These are phyloP conservation scores for Notospermus geniculatus DNA, from an alignment of 1,140 invertebrate genomes.

Conservation along the genomic window DNA sequence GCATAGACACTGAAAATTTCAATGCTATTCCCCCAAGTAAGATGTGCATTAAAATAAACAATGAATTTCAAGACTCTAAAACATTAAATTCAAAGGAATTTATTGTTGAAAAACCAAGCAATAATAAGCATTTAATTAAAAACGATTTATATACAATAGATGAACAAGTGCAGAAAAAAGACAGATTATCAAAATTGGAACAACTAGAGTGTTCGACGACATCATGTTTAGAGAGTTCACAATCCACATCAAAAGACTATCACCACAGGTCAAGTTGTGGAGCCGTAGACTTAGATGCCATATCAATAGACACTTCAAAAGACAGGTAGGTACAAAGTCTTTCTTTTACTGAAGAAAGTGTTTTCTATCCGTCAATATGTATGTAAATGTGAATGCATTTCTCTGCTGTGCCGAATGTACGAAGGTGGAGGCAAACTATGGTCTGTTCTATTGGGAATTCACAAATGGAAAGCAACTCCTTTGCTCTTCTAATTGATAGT, in stretches of 20 bases:
- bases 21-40: slow-evolving; percentile 22
- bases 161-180: slow-evolving; percentile 9
- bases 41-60: slow-evolving; percentile 18
- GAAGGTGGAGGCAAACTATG: too few relatives aligned
- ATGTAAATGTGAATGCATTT: too few relatives aligned
- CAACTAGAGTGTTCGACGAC: too few relatives aligned
- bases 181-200: not conserved
- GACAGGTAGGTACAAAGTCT: slow-evolving; percentile 32
- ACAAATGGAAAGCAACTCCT: too few relatives aligned
- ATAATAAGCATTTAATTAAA: slow-evolving; percentile 31
- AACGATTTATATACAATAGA: slow-evolving; percentile 19
- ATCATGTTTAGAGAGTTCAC: too few relatives aligned
- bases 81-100: slow-evolving; percentile 19
- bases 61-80: slow-evolving; percentile 28
- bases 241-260: too few relatives aligned
- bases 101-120: slow-evolving; percentile 27
- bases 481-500: too few relatives aligned
- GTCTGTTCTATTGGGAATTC: too few relatives aligned
- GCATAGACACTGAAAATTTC: slow-evolving; percentile 26
- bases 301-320: slow-evolving; percentile 27
- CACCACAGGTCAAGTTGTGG: too few relatives aligned
- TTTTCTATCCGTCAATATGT: too few relatives aligned
- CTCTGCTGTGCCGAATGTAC: too few relatives aligned
- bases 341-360: too few relatives aligned
- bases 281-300: slow-evolving; percentile 27